Conservation (phyloP, 2,113 vertebrate species). For the Hippoglossus stenolepis region DNA sequence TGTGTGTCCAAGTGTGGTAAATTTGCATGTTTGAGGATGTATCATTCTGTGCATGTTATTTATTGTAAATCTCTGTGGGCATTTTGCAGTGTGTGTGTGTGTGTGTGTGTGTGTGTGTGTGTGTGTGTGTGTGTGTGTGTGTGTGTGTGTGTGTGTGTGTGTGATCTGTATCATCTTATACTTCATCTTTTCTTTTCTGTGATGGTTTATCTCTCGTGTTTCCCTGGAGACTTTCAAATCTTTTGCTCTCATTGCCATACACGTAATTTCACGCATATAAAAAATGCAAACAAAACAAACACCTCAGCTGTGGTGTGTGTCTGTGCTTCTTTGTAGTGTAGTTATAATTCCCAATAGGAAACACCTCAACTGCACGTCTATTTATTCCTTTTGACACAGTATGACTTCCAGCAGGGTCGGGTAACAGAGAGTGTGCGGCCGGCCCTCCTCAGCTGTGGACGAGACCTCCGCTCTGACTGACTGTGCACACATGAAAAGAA, state of each 20-base stretch:
- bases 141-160: background rate
- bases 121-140: background rate
- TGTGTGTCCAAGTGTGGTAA: constrained; percentile 28
- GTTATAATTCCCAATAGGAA: constrained; percentile 71
- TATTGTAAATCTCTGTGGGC: constrained; percentile 1
- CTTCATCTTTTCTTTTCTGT: no score
- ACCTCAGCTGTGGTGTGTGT: background rate
- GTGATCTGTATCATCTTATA: no score
- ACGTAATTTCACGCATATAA: no score
- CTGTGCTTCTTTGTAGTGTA: background rate
- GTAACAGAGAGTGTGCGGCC: constrained; percentile 68
- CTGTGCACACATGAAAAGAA: constrained; percentile 56
- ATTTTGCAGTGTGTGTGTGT: background rate
- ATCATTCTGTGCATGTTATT: constrained; percentile 6
- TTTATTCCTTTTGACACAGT: constrained; percentile 70
- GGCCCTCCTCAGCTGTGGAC: constrained; percentile 39
- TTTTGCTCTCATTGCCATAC: no score
- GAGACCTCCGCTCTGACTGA: constrained; percentile 31
- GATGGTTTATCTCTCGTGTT: no score
- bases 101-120: background rate
- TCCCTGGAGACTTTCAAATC: no score
- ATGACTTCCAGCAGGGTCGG: constrained; percentile 64
- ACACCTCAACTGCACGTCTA: constrained; percentile 73
- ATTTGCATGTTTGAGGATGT: constrained; percentile 56
- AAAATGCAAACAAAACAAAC: no score